Evolutionary conservation across 2,888 invertebrate species (phyloP), one percentile per base, ranked within the genome.

Genomic region (Acrobasis repandana): DNA sequence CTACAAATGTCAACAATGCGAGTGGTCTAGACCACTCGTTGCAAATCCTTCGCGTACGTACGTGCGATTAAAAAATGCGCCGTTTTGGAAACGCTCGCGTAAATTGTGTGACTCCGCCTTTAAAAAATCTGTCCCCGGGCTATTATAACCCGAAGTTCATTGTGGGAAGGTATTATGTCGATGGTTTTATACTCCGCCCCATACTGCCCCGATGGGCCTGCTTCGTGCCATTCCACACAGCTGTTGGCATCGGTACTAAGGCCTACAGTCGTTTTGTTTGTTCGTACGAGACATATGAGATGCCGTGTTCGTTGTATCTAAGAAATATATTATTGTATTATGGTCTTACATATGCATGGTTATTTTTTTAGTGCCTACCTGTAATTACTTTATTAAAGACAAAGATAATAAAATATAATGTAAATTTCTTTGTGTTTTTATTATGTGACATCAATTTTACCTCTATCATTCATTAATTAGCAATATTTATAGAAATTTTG

Each of bases 301-400:
- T 76, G 83, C 84, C 80, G 80, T 82, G 83, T 84, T 80, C 82
- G 84, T 86, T 87, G 85, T 88, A 84, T 85, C 82, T 86, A 88
- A 88, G 84, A 81, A 84, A 83, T 90, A 90, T 89, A 85, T 90
- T 85, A 90, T 86, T 89, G 85, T 88, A 88, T 88, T 89, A 90
- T 86, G 89, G 87, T 91, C 88, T 85, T 88, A 85, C 85, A 89
- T 90, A 90, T 86, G 91, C 90, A 91, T 91, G 90, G 89, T 92
- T 91, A 90, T 90, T 92, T 90, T 89, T 90, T 90, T 91, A 92
- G 90, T 90, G 91, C 90, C 90, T 91, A 90, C 87, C 91, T 91
- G 88, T 92, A 92, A 91, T 90, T 91, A 92, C 90, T 91, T 91
- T 91, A 91, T 91, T 90, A 88, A 92, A 92, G 89, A 92, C 91